These are phyloP conservation scores for Schizothorax lantsangensis DNA, from an alignment of 2,797 vertebrate genomes.

Conservation along the genomic window DNA sequence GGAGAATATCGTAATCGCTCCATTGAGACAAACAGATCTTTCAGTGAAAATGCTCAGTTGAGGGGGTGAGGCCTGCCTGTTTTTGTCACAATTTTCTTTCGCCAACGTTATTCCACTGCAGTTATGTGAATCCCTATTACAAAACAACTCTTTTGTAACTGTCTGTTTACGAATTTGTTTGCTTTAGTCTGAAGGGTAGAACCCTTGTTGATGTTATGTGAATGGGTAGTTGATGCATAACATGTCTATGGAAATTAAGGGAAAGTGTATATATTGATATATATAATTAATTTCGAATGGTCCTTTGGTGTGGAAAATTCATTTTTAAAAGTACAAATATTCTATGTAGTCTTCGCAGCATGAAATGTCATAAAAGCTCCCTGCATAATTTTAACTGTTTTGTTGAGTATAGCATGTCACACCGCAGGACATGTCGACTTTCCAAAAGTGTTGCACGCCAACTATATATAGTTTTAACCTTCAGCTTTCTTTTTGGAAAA, in stretches of 20 bases:
- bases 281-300: background rate
- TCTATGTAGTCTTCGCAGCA: background rate
- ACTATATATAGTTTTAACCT: constrained; percentile 36
- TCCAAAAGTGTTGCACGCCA: constrained; percentile 32
- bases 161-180: background rate
- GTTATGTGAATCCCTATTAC: background rate
- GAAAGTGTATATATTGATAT: background rate
- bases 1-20: background rate
- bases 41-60: background rate
- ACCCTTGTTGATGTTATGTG: background rate
- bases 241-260: background rate
- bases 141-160: constrained; percentile 9
- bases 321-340: background rate
- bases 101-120: background rate
- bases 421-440: constrained; percentile 1
- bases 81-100: constrained; percentile 17
- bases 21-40: constrained; percentile 36
- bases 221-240: background rate
- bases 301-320: constrained; percentile 1
- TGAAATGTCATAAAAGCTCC: background rate
- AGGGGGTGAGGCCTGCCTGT: background rate
- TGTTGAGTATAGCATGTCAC: constrained; percentile 7
- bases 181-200: background rate
- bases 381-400: constrained; percentile 7
- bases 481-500: constrained; percentile 27